Evolutionary conservation across 2,888 invertebrate species (phyloP).

Genomic region (Dryocosmus kuriphilus): DNA sequence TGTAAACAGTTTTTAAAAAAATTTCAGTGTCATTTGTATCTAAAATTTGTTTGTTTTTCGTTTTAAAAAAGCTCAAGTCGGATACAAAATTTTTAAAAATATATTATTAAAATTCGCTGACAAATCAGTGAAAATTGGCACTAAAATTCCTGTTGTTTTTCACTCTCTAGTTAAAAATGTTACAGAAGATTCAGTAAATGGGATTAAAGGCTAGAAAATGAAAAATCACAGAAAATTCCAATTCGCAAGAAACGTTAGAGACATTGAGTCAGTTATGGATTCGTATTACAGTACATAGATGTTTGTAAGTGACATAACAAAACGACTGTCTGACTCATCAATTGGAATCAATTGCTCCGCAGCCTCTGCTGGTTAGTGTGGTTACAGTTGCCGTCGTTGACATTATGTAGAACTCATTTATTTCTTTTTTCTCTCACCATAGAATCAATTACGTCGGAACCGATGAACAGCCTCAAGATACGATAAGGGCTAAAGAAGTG

Average conservation of each 20-base stretch:
- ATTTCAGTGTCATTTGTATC: no score
- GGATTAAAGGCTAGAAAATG: neutral
- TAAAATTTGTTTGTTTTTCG: no score
- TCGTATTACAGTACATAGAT: conserved; percentile 8
- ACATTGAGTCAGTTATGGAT: conserved; percentile 8
- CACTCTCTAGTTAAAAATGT: neutral
- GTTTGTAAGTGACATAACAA: conserved; percentile 28
- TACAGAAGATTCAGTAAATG: neutral
- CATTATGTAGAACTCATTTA: conserved; percentile 29
- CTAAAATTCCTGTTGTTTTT: neutral
- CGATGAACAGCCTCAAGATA: neutral
- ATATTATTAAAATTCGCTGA: no score
- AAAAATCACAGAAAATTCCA: neutral
- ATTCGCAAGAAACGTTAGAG: neutral
- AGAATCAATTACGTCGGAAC: conserved; percentile 29
- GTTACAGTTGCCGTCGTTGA: conserved; percentile 3
- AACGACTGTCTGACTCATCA: conserved; percentile 40
- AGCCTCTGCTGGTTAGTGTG: conserved; percentile 34
- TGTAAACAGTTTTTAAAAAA: no score
- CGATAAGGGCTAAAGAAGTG: conserved; percentile 6
- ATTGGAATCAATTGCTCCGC: conserved; percentile 37
- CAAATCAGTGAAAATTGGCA: neutral
- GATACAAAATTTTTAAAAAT: no score
- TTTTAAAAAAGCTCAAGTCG: no score
- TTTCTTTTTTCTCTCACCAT: conserved; percentile 5